Percentiles rank a stretch among this genome's conserved stretches.
These are phyloP conservation scores for Linhomoeus sp. DNA, from an alignment of 2,888 invertebrate genomes.

Conservation along the genomic window DNA sequence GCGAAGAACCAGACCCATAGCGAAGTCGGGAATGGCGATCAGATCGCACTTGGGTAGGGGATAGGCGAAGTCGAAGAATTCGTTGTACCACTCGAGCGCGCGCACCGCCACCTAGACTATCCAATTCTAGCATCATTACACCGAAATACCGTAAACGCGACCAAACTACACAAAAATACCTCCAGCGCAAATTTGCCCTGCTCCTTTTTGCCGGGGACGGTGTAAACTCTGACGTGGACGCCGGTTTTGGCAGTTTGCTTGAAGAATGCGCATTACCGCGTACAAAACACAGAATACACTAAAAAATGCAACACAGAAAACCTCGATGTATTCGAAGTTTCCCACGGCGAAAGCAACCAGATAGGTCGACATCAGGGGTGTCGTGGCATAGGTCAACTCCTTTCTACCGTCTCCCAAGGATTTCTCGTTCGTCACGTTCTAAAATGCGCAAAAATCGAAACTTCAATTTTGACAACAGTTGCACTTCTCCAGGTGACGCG, in stretches of 20 bases:
- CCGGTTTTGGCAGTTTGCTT: slow-evolving; percentile 35
- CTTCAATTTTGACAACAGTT: too few relatives aligned
- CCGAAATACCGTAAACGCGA: too few relatives aligned
- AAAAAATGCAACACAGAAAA: slow-evolving; percentile 63
- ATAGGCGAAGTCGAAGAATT: slow-evolving; percentile 82
- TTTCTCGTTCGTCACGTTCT: slow-evolving; percentile 3
- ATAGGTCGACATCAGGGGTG: slow-evolving; percentile 82
- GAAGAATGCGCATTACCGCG: slow-evolving; percentile 9
- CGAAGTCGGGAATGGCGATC: slow-evolving; percentile 84
- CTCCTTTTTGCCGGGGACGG: slow-evolving; percentile 56
- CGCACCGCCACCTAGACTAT: slow-evolving; percentile 44
- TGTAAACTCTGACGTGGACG: slow-evolving; percentile 45
- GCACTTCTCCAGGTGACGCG: too few relatives aligned
- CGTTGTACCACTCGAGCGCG: slow-evolving; percentile 76
- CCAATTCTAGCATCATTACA: too few relatives aligned
- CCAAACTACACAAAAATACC: slow-evolving; percentile 7
- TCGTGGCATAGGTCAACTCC: slow-evolving; percentile 50
- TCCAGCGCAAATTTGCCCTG: slow-evolving; percentile 78
- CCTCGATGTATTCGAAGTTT: slow-evolving; percentile 72
- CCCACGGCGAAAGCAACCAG: slow-evolving; percentile 75
- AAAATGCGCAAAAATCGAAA: slow-evolving; percentile 1
- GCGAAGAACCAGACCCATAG: slow-evolving; percentile 51
- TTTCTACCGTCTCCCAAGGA: slow-evolving; percentile 32
- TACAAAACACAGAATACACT: slow-evolving; percentile 26
- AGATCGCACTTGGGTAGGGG: slow-evolving; percentile 88